These are phyloP conservation scores for Cantharis lateralis DNA, from an alignment of 2,888 invertebrate genomes.

Conservation along the genomic window DNA sequence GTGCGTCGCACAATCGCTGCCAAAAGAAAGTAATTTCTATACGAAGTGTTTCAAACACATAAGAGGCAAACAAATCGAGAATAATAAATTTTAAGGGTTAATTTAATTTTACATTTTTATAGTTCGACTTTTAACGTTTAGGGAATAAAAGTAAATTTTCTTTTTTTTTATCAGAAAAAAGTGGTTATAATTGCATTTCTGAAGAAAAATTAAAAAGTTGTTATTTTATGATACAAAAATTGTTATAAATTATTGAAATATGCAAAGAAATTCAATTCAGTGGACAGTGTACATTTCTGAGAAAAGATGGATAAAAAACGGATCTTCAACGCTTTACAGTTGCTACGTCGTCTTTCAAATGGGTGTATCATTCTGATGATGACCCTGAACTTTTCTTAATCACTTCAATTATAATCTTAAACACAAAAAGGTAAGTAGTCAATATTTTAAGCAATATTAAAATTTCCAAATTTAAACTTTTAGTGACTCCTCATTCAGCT, in stretches of 20 bases:
- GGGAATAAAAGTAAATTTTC: neutral
- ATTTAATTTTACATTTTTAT: neutral
- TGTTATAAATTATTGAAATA: constrained; percentile 33
- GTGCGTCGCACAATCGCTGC: neutral
- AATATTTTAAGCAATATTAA: constrained; percentile 28
- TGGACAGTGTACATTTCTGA: constrained; percentile 17
- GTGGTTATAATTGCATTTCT: neutral
- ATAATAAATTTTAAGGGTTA: neutral
- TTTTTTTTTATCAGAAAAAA: neutral
- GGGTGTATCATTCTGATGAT: constrained; percentile 34
- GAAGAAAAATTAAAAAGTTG: neutral
- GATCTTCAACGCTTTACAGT: constrained; percentile 14
- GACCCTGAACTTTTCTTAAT: constrained; percentile 39
- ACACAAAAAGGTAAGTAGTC: constrained; percentile 30
- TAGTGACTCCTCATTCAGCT: neutral
- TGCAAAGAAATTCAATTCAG: constrained; percentile 23
- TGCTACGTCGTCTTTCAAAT: constrained; percentile 19
- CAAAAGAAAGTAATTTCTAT: too few relatives aligned
- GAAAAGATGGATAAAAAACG: constrained; percentile 20
- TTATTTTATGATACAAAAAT: constrained; percentile 5
- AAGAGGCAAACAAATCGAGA: too few relatives aligned
- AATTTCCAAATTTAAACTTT: neutral
- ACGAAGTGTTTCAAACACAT: too few relatives aligned
- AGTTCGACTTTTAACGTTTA: too few relatives aligned
- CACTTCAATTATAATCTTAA: constrained; percentile 34